Evolutionary conservation across 2,888 invertebrate genomes (phyloP), one percentile per base, ranked within the genome.

Genomic region (Acronicta psi): DNA sequence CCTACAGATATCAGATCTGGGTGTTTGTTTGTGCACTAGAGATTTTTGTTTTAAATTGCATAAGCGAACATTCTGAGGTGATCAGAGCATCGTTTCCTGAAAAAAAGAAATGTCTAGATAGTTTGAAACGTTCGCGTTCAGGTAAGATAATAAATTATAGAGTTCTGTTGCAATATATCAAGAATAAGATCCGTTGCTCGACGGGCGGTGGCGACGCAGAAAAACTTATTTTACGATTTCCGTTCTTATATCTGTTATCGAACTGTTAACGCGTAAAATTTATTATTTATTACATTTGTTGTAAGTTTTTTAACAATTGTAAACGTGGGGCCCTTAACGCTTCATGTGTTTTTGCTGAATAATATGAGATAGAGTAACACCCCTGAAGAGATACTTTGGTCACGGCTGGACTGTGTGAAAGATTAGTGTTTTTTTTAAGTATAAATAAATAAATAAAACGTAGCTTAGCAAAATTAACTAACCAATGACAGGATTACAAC

Each of bases 221-320:
- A 86, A 91, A 93, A 92, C 87, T 91, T 93, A 89, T 91, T 92
- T 92, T 91, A 93, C 91, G 91, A 92, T 92, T 93, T 94, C 93
- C 93, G 86, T 86, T 90, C 69, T 66, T 78, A 80, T 82, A 83
- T 86, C 79, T 49, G 81, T 79, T 82, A 83, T 87, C 77, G 89
- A 88, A 88, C 85, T 85, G 86, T 84, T 90, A 80, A 77, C 75
- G 87, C 82, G 84, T 83, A 84, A 90, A 88, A 92, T 88, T 74
- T 84, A 79, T 91, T 91, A 92, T 93, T 93, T 93, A 93, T 89
- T 76, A 77, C 83, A 81, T 81, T 87, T 89, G 82, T 87, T 87
- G 77, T 61, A 75, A 87, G 79, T 88, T 90, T 81, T 56, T 83
- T 81, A 73, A 75, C 80, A 56, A 59, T 37, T 56, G 50, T 45